phyloP scores from a whole-genome alignment of 2,888 invertebrate genomes.

The Gryllus longicercus region DNA sequence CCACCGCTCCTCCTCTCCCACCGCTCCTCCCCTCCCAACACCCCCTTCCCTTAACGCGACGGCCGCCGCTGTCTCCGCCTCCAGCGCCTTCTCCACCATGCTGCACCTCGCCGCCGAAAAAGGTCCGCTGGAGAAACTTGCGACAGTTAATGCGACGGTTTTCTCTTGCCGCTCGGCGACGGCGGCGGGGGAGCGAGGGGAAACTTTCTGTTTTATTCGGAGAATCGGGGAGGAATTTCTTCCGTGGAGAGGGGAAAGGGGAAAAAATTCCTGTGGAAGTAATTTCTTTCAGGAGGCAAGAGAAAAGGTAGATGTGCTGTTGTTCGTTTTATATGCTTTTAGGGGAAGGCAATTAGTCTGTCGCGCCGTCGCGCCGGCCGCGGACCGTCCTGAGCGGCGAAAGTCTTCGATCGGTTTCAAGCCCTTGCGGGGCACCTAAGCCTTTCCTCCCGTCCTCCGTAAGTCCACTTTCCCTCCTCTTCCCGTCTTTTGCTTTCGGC shows the following conservation, averaged over 20 bases:
- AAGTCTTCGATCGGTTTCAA: neutral
- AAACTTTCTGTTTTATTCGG: constrained; percentile 8
- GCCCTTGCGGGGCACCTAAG: neutral
- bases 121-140: neutral
- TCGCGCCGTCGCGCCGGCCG: neutral
- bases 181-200: neutral
- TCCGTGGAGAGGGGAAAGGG: neutral
- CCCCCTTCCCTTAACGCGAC: too few species aligned
- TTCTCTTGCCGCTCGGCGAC: neutral
- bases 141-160: constrained; percentile 10
- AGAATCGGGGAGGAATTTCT: neutral
- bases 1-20: too few species aligned
- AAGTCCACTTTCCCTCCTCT: neutral
- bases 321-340: neutral
- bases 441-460: neutral
- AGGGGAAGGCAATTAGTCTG: constrained; percentile 17
- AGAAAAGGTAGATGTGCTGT: neutral
- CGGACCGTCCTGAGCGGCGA: neutral
- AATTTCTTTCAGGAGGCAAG: neutral
- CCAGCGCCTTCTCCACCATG: neutral
- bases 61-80: too few species aligned
- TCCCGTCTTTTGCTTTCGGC: neutral
- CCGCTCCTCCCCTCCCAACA: too few species aligned
- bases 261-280: neutral
- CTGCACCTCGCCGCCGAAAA: neutral